phyloP scores from a whole-genome alignment of 2,888 invertebrate genomes.

The Chaitophorus viminalis region DNA sequence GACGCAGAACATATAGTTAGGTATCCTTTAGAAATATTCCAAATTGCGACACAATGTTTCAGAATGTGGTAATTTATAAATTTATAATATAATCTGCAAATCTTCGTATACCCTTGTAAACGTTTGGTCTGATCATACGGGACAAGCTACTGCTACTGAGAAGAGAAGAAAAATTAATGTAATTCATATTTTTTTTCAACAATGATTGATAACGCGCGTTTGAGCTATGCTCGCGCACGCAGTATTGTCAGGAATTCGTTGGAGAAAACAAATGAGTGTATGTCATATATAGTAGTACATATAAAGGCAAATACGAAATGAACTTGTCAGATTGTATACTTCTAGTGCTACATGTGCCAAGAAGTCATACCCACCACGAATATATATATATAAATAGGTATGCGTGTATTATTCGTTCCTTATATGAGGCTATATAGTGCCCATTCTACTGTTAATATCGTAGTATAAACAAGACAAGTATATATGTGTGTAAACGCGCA shows the following conservation, averaged over 20 bases:
- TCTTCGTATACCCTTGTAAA: neutral
- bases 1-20: too few species aligned
- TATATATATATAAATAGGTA: neutral
- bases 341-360: slow-evolving; percentile 17
- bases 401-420: slow-evolving; percentile 1
- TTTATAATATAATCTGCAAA: neutral
- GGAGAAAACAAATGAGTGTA: neutral
- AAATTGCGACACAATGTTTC: neutral
- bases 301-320: neutral
- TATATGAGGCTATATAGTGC: neutral
- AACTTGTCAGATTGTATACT: slow-evolving; percentile 29
- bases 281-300: neutral
- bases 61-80: too few species aligned
- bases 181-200: neutral
- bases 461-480: neutral
- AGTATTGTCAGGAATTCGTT: neutral
- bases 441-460: slow-evolving; percentile 27
- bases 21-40: neutral
- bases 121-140: too few species aligned
- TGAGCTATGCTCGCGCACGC: neutral
- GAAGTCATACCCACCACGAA: neutral
- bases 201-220: slow-evolving; percentile 18
- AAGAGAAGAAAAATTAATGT: slow-evolving; percentile 6
- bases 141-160: too few species aligned
- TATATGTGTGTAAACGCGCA: neutral